A percentile compares a stretch with the other conserved stretches of the same genome.
Evolutionary conservation across 2,797 vertebrate species (phyloP).

Genomic region (Naso thynnoides): DNA sequence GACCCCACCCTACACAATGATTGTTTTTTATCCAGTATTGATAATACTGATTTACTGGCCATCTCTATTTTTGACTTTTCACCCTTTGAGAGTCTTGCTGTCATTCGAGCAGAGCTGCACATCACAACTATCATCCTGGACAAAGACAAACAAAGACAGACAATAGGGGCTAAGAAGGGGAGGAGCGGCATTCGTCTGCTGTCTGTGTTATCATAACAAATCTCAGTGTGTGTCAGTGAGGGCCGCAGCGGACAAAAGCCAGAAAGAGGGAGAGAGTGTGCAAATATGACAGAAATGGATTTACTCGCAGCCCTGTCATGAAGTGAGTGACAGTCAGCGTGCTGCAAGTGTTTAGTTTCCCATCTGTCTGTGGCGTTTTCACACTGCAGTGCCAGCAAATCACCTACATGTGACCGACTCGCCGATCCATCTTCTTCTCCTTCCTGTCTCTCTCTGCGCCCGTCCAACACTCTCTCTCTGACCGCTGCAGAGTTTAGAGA

Average conservation of each 20-base stretch:
- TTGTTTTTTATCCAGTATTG: background rate
- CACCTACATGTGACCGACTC: slow-evolving; percentile 53
- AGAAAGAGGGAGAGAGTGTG: slow-evolving; percentile 48
- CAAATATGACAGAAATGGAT: slow-evolving; percentile 55
- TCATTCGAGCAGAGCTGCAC: slow-evolving; percentile 20
- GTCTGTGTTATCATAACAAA: slow-evolving; percentile 77
- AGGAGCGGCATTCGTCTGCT: slow-evolving; percentile 43
- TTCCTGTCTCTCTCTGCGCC: background rate
- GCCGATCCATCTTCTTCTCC: slow-evolving; percentile 24
- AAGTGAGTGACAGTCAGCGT: slow-evolving; percentile 51
- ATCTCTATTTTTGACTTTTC: background rate
- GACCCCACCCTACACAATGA: background rate
- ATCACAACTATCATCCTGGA: slow-evolving; percentile 10
- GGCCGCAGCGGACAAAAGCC: slow-evolving; percentile 11
- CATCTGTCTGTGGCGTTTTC: slow-evolving; percentile 51
- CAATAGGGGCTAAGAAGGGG: slow-evolving; percentile 36
- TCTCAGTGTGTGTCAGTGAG: slow-evolving; percentile 40
- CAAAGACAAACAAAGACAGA: slow-evolving; percentile 33
- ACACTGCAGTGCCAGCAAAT: slow-evolving; percentile 46
- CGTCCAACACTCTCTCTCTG: slow-evolving; percentile 13
- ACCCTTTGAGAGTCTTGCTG: slow-evolving; percentile 9
- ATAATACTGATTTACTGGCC: background rate
- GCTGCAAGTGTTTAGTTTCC: slow-evolving; percentile 60
- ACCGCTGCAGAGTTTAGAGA: slow-evolving; percentile 24
- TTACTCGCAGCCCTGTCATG: slow-evolving; percentile 22